phyloP scores from a whole-genome alignment of 2,797 vertebrate genomes.

The Sardinella longiceps region DNA sequence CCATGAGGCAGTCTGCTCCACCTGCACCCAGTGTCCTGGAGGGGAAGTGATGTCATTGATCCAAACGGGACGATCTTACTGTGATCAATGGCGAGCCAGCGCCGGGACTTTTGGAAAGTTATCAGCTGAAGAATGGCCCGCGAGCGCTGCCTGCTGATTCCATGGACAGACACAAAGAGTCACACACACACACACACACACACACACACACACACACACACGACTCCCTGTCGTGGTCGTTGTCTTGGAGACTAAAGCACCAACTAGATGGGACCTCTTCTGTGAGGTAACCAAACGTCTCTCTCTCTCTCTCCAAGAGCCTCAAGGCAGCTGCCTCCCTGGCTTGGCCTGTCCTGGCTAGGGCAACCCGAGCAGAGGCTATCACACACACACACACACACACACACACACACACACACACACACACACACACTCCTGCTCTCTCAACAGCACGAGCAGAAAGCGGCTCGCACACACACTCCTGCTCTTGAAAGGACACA shows the following conservation, averaged over 20 bases:
- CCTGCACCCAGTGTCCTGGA: background rate
- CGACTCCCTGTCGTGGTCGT: background rate
- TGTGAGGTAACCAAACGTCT: conserved; percentile 31
- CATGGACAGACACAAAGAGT: conserved; percentile 44
- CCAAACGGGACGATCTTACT: conserved; percentile 4
- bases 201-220: too few relatives aligned
- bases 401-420: too few relatives aligned
- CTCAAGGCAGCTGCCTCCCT: background rate
- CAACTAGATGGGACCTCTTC: conserved; percentile 36
- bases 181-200: too few relatives aligned
- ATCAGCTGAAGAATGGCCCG: conserved; percentile 39
- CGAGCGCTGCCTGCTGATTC: conserved; percentile 56
- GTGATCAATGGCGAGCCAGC: background rate
- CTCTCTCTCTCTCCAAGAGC: background rate
- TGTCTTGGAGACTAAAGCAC: conserved; percentile 33
- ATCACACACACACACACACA: conserved; percentile 67
- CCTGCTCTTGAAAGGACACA: conserved; percentile 63
- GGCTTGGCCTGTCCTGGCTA: background rate
- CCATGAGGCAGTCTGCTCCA: background rate
- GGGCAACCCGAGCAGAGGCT: too few relatives aligned
- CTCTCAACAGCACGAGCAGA: too few relatives aligned
- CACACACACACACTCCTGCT: too few relatives aligned
- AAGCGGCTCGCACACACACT: conserved; percentile 67
- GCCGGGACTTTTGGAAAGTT: background rate
- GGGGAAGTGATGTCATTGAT: background rate